Conservation (phyloP, 2,888 invertebrate species). For the Allophyes oxyacanthae region DNA sequence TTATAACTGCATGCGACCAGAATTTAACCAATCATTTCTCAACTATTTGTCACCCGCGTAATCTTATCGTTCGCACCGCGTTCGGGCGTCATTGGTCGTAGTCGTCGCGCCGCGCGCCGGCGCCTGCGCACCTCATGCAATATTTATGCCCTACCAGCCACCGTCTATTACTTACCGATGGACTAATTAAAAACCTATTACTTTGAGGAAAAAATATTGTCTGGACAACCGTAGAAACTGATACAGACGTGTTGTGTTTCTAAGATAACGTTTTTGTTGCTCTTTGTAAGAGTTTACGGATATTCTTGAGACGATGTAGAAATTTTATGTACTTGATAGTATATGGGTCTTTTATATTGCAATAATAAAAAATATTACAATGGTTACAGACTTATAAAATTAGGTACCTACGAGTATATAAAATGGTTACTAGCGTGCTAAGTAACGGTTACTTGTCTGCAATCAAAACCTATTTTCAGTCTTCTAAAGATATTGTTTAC, state of each 20-base stretch:
- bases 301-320: conserved; percentile 29
- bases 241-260: conserved; percentile 44
- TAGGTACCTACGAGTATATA: no score
- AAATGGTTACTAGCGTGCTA: background rate
- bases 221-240: conserved; percentile 57
- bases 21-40: background rate
- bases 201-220: conserved; percentile 60
- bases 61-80: conserved; percentile 52
- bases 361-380: background rate
- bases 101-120: conserved; percentile 61
- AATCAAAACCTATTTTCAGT: background rate
- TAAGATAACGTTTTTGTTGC: conserved; percentile 38
- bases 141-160: conserved; percentile 74
- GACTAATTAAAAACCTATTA: conserved; percentile 73
- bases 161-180: conserved; percentile 64
- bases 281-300: conserved; percentile 20
- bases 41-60: conserved; percentile 43
- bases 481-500: background rate
- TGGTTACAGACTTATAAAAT: background rate
- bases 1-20: no score
- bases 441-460: background rate
- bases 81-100: conserved; percentile 34
- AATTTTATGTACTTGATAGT: conserved; percentile 18
- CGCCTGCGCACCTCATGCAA: conserved; percentile 83
- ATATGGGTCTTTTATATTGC: background rate